These are phyloP conservation scores for Scytalopus superciliaris DNA, from an alignment of 2,113 vertebrate species.

Conservation along the genomic window DNA sequence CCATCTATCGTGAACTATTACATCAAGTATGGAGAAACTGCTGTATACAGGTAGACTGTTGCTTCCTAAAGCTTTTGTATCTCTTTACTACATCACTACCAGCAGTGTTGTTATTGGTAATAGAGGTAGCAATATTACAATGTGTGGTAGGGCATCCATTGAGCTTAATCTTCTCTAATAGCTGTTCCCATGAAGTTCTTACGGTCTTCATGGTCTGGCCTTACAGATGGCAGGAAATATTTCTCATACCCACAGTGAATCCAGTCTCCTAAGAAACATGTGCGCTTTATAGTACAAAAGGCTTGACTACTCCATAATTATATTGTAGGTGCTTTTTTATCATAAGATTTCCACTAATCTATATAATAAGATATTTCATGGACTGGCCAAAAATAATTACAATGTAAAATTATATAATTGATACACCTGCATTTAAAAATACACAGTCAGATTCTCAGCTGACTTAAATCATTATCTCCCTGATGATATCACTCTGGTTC, in stretches of 20 bases:
- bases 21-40: background rate
- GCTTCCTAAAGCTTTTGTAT: background rate
- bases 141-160: background rate
- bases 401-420: background rate
- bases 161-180: background rate
- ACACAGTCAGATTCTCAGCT: background rate
- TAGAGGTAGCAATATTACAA: background rate
- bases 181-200: background rate
- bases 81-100: background rate
- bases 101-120: background rate
- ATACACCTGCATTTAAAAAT: slow-evolving; percentile 24
- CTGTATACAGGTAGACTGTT: background rate
- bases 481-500: slow-evolving; percentile 19
- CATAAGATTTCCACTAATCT: background rate
- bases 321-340: background rate
- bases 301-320: background rate
- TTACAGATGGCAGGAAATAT: background rate
- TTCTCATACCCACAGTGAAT: background rate
- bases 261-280: background rate
- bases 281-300: background rate
- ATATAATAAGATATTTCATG: background rate
- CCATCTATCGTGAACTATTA: background rate
- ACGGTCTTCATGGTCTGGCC: background rate
- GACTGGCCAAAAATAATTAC: background rate
- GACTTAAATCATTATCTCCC: slow-evolving; percentile 6